phyloP scores from a whole-genome alignment of 2,113 vertebrate species.

The Bombycilla garrulus region DNA sequence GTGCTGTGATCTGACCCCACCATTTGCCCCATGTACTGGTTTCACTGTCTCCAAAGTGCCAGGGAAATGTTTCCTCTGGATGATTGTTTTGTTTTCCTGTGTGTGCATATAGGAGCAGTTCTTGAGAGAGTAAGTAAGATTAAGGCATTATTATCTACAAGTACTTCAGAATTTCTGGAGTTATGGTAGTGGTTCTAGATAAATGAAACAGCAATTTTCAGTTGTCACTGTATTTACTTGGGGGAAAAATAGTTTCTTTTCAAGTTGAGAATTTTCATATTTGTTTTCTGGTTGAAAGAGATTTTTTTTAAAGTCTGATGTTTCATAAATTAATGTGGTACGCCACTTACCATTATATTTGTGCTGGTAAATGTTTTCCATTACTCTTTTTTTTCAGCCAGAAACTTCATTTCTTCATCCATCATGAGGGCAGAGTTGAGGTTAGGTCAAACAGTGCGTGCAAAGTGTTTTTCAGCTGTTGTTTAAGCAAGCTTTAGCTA shows the following conservation, averaged over 20 bases:
- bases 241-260: background rate
- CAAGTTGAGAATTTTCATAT: background rate
- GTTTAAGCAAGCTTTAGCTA: conserved; percentile 45
- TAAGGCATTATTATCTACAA: background rate
- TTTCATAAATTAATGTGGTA: background rate
- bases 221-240: background rate
- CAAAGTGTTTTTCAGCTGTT: conserved; percentile 41
- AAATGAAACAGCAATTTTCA: background rate
- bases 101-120: background rate
- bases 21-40: background rate
- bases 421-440: conserved; percentile 22
- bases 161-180: background rate
- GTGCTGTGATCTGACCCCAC: background rate
- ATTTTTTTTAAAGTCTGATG: background rate
- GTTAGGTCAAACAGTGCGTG: conserved; percentile 34
- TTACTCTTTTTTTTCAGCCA: conserved; percentile 2
- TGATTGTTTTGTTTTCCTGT: background rate
- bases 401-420: conserved; percentile 41
- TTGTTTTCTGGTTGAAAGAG: background rate
- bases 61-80: background rate
- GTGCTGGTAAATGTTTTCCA: background rate
- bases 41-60: background rate
- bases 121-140: background rate
- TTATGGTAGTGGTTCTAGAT: background rate
- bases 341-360: background rate